phyloP scores from a whole-genome alignment of 2,113 vertebrate species.

The Oceanodroma tethys region DNA sequence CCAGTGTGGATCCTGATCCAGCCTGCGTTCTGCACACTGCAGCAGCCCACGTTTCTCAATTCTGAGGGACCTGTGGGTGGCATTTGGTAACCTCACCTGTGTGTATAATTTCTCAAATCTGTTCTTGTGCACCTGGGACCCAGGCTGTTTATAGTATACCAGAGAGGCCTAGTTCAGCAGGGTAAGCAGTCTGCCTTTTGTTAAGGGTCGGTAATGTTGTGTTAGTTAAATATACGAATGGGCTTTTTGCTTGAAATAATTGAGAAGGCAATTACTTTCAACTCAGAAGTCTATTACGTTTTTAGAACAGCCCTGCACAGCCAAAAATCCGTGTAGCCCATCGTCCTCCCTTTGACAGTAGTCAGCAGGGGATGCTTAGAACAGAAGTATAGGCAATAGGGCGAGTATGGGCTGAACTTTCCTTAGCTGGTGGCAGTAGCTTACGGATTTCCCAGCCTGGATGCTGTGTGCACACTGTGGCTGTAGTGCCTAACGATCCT shows the following conservation, averaged over 20 bases:
- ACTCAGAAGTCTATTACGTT: not conserved
- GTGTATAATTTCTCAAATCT: not conserved
- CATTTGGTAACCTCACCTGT: not conserved
- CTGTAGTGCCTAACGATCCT: not conserved
- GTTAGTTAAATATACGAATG: not conserved
- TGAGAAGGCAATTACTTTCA: not conserved
- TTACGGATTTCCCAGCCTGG: not conserved
- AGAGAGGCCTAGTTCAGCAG: not conserved
- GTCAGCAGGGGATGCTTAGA: not conserved
- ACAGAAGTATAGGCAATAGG: not conserved
- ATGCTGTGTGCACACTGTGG: not conserved
- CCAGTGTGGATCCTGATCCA: not conserved
- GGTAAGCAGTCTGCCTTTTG: not conserved
- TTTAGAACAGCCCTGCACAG: not conserved
- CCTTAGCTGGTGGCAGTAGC: not conserved
- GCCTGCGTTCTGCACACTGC: not conserved
- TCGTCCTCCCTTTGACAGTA: not conserved
- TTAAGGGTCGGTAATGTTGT: not conserved
- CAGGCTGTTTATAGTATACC: not conserved
- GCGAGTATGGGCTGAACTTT: not conserved
- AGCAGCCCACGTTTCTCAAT: not conserved
- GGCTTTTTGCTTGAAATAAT: not conserved
- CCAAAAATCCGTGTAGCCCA: not conserved
- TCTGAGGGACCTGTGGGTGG: not conserved
- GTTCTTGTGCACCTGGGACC: not conserved